Percentiles rank a stretch among this genome's conserved stretches.
Conservation (phyloP, 2,888 invertebrate species). For the Thereva unica region DNA sequence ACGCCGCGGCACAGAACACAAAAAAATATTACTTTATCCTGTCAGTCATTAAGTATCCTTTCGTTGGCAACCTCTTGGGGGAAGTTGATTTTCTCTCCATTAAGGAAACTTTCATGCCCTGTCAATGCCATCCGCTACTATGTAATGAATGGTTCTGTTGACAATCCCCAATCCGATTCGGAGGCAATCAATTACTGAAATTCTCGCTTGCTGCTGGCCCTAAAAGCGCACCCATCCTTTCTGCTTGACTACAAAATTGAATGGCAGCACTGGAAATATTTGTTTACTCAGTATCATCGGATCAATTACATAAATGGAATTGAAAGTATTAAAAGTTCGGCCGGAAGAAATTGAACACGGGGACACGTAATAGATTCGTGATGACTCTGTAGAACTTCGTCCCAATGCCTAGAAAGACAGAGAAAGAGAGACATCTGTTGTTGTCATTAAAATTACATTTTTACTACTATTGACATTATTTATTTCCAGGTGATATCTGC, state of each 20-base stretch:
- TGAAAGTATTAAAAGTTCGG: slow-evolving; percentile 43
- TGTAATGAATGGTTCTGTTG: slow-evolving; percentile 37
- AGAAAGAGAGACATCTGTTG: too few relatives aligned
- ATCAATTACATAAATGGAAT: slow-evolving; percentile 39
- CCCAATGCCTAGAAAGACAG: too few relatives aligned
- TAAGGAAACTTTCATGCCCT: not conserved
- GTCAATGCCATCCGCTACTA: slow-evolving; percentile 31
- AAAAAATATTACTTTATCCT: too few relatives aligned
- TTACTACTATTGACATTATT: not conserved
- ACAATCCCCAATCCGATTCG: slow-evolving; percentile 37
- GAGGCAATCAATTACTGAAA: slow-evolving; percentile 34
- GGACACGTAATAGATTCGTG: too few relatives aligned
- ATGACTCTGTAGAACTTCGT: too few relatives aligned
- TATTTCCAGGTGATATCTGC: slow-evolving; percentile 66
- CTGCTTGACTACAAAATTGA: too few relatives aligned
- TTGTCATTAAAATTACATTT: not conserved
- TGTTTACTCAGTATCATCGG: slow-evolving; percentile 29
- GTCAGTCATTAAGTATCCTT: not conserved
- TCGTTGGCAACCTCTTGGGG: not conserved
- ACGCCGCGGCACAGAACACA: too few relatives aligned
- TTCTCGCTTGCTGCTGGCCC: not conserved
- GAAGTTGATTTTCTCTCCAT: not conserved
- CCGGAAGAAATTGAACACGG: too few relatives aligned
- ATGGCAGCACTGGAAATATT: not conserved
- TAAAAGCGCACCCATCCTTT: too few relatives aligned